A percentile compares a stretch with the other conserved stretches of the same genome.
These are phyloP conservation scores for Mesocricetus auratus DNA, from an alignment of 2,113 vertebrate species.

Conservation along the genomic window DNA sequence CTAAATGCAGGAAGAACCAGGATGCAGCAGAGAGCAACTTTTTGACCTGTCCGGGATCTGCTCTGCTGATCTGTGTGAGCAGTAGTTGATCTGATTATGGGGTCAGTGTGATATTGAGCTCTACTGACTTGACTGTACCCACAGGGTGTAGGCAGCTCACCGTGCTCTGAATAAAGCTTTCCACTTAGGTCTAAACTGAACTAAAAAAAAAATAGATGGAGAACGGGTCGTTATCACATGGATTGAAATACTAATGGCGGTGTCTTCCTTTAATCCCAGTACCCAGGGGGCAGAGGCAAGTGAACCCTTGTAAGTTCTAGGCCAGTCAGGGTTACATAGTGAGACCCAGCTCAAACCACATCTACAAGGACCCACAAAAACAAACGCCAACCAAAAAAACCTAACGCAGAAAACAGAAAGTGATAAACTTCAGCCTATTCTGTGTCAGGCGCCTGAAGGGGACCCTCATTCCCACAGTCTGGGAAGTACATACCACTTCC, in stretches of 20 bases:
- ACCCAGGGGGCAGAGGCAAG: neutral
- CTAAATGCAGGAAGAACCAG: neutral
- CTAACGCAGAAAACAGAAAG: neutral
- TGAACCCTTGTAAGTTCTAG: neutral
- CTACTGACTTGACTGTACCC: neutral
- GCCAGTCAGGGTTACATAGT: neutral
- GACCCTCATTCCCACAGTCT: neutral
- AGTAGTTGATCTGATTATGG: neutral
- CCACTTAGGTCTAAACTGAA: neutral
- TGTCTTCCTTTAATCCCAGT: neutral
- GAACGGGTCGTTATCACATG: neutral
- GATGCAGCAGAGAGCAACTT: neutral
- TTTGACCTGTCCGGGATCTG: neutral
- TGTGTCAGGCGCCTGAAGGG: neutral
- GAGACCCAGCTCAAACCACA: neutral
- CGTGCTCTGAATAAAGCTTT: neutral
- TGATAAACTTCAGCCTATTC: conserved; percentile 7
- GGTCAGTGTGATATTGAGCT: neutral
- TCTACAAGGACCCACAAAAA: neutral
- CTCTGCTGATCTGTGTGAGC: neutral
- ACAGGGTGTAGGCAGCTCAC: neutral
- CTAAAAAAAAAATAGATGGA: neutral
- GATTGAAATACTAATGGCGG: neutral
- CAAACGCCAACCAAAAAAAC: neutral
- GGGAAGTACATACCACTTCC: neutral